phyloP scores from a whole-genome alignment of 1,140 invertebrate genomes.

The Fopius arisanus region DNA sequence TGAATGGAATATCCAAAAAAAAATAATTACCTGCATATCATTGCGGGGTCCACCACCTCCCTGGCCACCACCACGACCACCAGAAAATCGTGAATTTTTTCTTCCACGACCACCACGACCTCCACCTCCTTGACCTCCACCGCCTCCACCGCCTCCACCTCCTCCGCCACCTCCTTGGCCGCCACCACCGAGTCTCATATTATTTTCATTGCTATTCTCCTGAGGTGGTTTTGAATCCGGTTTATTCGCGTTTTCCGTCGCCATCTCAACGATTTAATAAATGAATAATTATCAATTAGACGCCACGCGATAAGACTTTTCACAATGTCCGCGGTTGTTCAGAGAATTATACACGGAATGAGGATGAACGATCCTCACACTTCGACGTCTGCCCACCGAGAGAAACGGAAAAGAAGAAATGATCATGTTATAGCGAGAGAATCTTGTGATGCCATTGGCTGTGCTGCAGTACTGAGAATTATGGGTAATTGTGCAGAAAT shows the following conservation, averaged over 20 bases:
- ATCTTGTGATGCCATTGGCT: too few species aligned
- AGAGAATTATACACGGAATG: background rate
- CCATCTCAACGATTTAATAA: slow-evolving; percentile 18
- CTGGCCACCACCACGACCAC: background rate
- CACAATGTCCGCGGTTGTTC: background rate
- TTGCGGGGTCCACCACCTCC: slow-evolving; percentile 18
- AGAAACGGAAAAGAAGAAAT: background rate
- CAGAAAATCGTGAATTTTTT: slow-evolving; percentile 27
- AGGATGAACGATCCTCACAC: background rate
- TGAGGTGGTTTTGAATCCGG: slow-evolving; percentile 41
- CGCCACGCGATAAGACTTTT: background rate
- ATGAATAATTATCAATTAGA: background rate
- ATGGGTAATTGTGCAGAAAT: background rate
- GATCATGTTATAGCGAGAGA: too few species aligned
- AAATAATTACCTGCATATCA: slow-evolving; percentile 27
- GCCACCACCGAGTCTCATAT: slow-evolving; percentile 31
- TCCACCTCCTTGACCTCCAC: slow-evolving; percentile 39
- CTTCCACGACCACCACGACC: slow-evolving; percentile 27
- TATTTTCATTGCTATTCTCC: slow-evolving; percentile 51
- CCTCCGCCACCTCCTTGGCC: slow-evolving; percentile 41
- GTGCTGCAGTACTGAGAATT: background rate
- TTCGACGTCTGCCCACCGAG: background rate
- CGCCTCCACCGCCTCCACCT: slow-evolving; percentile 45
- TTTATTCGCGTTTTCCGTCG: slow-evolving; percentile 50
- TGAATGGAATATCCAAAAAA: background rate